Evolutionary conservation across 2,888 invertebrate species (phyloP).

Genomic region (Pollenia angustigena): DNA sequence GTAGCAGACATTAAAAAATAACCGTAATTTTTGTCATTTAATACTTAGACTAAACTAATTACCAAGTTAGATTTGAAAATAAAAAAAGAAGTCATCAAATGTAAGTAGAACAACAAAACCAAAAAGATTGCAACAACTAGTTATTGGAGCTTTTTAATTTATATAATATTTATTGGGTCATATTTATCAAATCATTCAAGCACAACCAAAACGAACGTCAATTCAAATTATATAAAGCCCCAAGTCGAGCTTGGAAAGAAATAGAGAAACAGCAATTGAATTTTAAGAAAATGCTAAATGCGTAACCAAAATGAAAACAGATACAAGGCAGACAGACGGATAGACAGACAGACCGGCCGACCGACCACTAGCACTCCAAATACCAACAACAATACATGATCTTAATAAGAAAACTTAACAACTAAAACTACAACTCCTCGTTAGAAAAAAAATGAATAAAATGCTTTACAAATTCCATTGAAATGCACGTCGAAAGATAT

Average conservation of each 20-base stretch:
- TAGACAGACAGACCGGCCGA: background rate
- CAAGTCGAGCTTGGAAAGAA: background rate
- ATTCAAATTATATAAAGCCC: constrained; percentile 12
- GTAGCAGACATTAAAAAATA: no score
- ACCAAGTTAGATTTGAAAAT: background rate
- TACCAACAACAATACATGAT: constrained; percentile 7
- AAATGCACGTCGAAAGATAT: constrained; percentile 18
- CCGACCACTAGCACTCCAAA: background rate
- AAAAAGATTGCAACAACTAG: background rate
- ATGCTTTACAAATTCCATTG: constrained; percentile 17
- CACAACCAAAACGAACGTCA: constrained; percentile 17
- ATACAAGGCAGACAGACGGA: background rate
- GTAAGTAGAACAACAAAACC: constrained; percentile 10
- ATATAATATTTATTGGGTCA: constrained; percentile 39
- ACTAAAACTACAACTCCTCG: constrained; percentile 18
- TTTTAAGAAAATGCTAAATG: constrained; percentile 37
- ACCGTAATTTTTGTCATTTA: no score
- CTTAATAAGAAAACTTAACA: constrained; percentile 17
- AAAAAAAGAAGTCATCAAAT: background rate
- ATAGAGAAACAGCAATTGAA: background rate
- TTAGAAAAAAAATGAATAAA: background rate
- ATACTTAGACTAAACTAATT: no score
- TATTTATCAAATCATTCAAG: constrained; percentile 17
- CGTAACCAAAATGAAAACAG: constrained; percentile 36
- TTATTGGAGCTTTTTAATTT: constrained; percentile 1